phyloP scores from a whole-genome alignment of 2,888 invertebrate species.

The Meliscaeva auricollis region DNA sequence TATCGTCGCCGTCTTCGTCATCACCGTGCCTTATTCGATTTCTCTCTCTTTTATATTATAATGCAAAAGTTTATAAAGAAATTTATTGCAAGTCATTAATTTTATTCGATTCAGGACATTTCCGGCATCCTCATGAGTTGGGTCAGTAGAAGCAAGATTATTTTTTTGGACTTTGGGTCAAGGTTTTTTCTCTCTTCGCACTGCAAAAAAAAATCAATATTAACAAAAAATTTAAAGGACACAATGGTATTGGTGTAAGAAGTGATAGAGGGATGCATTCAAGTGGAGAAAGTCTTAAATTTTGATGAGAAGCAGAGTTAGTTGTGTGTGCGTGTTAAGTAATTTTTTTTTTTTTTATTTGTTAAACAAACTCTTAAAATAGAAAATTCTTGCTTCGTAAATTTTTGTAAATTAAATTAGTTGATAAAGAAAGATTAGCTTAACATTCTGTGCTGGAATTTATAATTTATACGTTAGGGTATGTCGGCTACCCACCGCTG shows the following conservation, averaged over 20 bases:
- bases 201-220: slow-evolving; percentile 39
- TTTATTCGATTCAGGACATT: slow-evolving; percentile 56
- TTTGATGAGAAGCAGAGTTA: too few species aligned
- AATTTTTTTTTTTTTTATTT: too few species aligned
- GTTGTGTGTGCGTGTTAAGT: too few species aligned
- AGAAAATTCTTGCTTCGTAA: too few species aligned
- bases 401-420: too few species aligned
- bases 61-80: slow-evolving; percentile 42
- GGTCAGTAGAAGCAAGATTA: slow-evolving; percentile 24
- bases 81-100: slow-evolving; percentile 69
- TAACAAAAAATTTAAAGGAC: not conserved
- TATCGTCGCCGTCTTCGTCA: not conserved
- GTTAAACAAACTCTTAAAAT: too few species aligned
- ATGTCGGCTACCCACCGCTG: too few species aligned
- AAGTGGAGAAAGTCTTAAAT: too few species aligned
- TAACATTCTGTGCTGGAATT: too few species aligned
- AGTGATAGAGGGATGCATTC: too few species aligned
- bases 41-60: slow-evolving; percentile 17
- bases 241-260: not conserved
- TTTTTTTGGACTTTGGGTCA: slow-evolving; percentile 50
- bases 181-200: slow-evolving; percentile 43
- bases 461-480: too few species aligned
- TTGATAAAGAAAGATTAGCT: too few species aligned
- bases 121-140: slow-evolving; percentile 55
- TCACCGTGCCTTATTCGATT: not conserved